Evolutionary conservation across 2,113 vertebrate genomes (phyloP), one percentile per base, ranked within the genome.

Genomic region (Osmerus eperlanus): DNA sequence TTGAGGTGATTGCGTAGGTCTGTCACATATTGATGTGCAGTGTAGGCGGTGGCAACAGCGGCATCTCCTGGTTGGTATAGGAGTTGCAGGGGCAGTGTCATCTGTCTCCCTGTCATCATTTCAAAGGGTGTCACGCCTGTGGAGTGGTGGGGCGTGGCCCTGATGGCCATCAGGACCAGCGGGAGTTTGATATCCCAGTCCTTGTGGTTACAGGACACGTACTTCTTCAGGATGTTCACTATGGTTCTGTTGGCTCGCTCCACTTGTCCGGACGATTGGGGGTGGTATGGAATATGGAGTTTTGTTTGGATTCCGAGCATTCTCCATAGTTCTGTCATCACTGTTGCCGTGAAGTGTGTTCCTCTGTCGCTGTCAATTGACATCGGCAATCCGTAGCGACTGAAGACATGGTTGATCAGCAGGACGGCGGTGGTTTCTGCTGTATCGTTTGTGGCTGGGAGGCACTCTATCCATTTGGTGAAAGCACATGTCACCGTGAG

Each of bases 361-460:
- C 75, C 68, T 25, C 41, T 3, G 23, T 78, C 65, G 2, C 59
- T 78, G 23, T 73, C 18, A 3, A 70, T 60, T 9, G 47, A 13
- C 23, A 32, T 4, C 1, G 74, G 74, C 18, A 73, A 23, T 0
- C 70, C 53, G 7, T 60, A 82, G 4, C 77, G 13, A 2, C 67
- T 67, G 56, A 76, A 76, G 36, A 72, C 25, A 11, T 81, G 76
- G 16, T 78, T 76, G 65, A 81, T 53, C 2, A 79, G 55, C 6
- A 78, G 56, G 1, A 21, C 32, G 21, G 69, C 36, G 3, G 69
- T 75, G 18, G 74, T 73, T 4, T 67, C 16, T 11, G 66, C 64
- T 1, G 41, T 68, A 28, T 80, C 52, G 1, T 76, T 58, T n/a
- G 70, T 18, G 29, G 80, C 69, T 8, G 73, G 77, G 32, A 32